Evolutionary conservation across 2,797 vertebrate species (phyloP), one percentile per base, ranked within the genome.

Genomic region (Microtus obscurus): DNA sequence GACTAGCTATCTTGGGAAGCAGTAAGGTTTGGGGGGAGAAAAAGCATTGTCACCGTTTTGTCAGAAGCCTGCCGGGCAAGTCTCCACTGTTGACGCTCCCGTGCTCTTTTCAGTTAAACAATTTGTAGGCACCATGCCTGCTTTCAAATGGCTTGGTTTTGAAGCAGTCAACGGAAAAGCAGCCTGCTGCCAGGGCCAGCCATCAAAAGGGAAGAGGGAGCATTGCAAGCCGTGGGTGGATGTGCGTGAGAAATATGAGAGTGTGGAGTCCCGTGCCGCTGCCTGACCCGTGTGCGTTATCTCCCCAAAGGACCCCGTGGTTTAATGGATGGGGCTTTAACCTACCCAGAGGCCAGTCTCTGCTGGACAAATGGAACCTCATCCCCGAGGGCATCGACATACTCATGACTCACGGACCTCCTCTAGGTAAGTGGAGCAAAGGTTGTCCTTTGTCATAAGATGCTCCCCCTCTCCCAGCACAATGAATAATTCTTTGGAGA

Each of bases 241-340:
- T 89, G 90, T 95, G 94, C 27, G 9, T 67, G 69, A 86, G 90
- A 95, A 97, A 77, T 91, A 59, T 1, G 34, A 61, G 83, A 91
- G 85, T 65, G n/a, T 43, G 0, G 85, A 96, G 89, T 90, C 2
- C 48, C 83, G 86, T 94, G 96, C 51, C 89, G 94, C 97, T 96
- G 56, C 93, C 97, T 98, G 97, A 98, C 96, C 89, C 90, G 21
- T 98, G 97, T 96, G 93, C 97, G 45, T 98, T 98, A 51, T 98
- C 98, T 98, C 97, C 96, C 97, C 92, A 83, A 98, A 99, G 99
- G 99, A 99, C 99, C 98, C 99, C 99, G 0, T 99, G 99, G 99
- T 99, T 99, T 99, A 99, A 99, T 97, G 99, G 99, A 98, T 99
- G 99, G 99, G 99, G 99, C 96, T 99, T 99, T 99, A 99, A 99